A percentile compares a stretch with the other conserved stretches of the same genome.
phyloP scores from a whole-genome alignment of 1,140 invertebrate genomes.

The Drosophila bocki region DNA sequence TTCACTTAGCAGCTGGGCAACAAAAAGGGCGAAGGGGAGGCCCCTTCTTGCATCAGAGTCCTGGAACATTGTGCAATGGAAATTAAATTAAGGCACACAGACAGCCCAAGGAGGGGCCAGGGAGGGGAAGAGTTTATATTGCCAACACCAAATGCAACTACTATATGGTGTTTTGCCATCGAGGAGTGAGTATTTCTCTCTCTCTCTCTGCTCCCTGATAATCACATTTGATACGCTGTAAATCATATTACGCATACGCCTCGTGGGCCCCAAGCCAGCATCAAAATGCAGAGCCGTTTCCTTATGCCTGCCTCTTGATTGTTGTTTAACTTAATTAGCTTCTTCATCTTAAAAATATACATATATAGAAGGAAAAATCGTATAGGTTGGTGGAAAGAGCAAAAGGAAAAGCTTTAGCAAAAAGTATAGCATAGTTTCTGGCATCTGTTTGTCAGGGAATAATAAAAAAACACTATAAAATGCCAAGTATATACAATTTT shows the following conservation, averaged over 20 bases:
- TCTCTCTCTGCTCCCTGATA: constrained; percentile 35
- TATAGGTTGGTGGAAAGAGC: neutral
- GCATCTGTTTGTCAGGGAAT: neutral
- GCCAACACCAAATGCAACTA: constrained; percentile 7
- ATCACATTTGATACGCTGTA: constrained; percentile 74
- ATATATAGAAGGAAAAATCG: constrained; percentile 6
- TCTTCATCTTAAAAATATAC: constrained; percentile 5
- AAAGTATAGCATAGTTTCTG: constrained; percentile 70
- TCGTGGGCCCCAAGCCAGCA: constrained; percentile 40
- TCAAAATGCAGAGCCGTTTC: constrained; percentile 46
- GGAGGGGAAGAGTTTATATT: neutral
- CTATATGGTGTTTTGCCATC: constrained; percentile 30
- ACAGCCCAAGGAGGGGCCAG: neutral
- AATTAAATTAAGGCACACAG: constrained; percentile 65
- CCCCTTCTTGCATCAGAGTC: constrained; percentile 20
- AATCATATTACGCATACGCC: constrained; percentile 81
- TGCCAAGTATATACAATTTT: too few species aligned
- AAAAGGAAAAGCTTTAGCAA: constrained; percentile 35
- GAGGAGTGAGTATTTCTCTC: constrained; percentile 3
- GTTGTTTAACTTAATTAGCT: constrained; percentile 78
- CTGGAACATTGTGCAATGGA: constrained; percentile 53
- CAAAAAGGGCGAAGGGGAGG: constrained; percentile 1
- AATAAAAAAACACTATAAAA: neutral
- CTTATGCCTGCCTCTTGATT: constrained; percentile 46
- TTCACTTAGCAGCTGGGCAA: constrained; percentile 65